These are phyloP conservation scores for Romanogobio albipinnatus DNA, from an alignment of 2,113 vertebrate genomes.

Conservation along the genomic window DNA sequence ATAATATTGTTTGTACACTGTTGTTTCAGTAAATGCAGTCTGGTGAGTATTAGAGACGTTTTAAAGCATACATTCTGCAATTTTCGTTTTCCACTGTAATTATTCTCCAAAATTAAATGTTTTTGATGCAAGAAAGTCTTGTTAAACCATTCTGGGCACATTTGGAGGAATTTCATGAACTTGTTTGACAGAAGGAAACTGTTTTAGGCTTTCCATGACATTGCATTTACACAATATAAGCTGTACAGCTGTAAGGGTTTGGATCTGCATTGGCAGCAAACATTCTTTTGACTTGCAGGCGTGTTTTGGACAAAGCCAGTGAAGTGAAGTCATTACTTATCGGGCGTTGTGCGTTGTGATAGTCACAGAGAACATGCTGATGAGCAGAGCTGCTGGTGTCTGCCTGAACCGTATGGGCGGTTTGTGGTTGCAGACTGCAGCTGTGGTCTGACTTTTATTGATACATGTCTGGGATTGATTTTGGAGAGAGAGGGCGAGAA, in stretches of 20 bases:
- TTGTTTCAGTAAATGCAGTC: too few relatives aligned
- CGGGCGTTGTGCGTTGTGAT: not conserved
- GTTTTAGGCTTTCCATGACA: constrained; percentile 18
- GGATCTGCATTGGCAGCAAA: not conserved
- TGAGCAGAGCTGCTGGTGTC: constrained; percentile 9
- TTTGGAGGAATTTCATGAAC: not conserved
- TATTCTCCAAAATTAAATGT: not conserved
- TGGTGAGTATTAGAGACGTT: too few relatives aligned
- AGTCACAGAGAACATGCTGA: not conserved
- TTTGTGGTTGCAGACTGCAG: constrained; percentile 35
- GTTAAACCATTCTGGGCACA: constrained; percentile 3
- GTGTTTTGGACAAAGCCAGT: not conserved
- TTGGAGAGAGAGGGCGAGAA: not conserved
- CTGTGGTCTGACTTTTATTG: constrained; percentile 42
- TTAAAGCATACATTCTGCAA: not conserved
- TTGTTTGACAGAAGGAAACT: not conserved
- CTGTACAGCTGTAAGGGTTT: not conserved
- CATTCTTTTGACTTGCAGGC: not conserved
- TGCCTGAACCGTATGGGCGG: not conserved
- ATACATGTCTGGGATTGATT: constrained; percentile 48
- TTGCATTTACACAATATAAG: not conserved
- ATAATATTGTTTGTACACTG: too few relatives aligned
- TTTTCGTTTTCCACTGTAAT: not conserved
- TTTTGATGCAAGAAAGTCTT: not conserved
- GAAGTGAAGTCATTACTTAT: constrained; percentile 6